phyloP scores from a whole-genome alignment of 2,888 invertebrate species.

The Zele albiditarsus region DNA sequence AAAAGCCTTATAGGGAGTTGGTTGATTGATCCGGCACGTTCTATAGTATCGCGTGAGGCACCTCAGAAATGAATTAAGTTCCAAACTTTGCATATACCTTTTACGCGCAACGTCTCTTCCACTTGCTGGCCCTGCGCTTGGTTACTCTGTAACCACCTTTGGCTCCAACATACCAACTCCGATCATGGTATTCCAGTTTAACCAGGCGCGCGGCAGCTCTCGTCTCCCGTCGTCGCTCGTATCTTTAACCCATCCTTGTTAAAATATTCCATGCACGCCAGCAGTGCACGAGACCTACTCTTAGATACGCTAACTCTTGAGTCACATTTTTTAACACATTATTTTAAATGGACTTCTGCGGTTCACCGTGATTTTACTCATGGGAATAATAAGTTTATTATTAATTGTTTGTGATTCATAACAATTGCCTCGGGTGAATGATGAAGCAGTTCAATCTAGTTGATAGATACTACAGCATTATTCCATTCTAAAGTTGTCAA shows the following conservation, averaged over 20 bases:
- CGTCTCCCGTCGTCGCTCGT: neutral
- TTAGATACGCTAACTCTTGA: neutral
- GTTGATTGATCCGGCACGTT: constrained; percentile 61
- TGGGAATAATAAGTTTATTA: neutral
- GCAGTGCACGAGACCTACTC: neutral
- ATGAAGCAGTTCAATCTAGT: neutral
- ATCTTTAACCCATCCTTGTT: neutral
- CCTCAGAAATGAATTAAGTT: constrained; percentile 68
- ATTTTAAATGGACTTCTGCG: neutral
- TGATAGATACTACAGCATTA: neutral
- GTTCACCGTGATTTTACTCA: neutral
- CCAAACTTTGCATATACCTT: constrained; percentile 63
- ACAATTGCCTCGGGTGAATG: neutral
- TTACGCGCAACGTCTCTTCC: constrained; percentile 43
- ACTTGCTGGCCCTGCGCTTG: neutral
- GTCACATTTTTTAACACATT: neutral
- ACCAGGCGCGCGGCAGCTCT: neutral
- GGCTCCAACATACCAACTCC: neutral
- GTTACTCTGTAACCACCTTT: neutral
- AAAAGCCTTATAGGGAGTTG: constrained; percentile 50
- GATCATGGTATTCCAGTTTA: neutral
- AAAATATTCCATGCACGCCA: constrained; percentile 10
- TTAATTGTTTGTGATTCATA: neutral
- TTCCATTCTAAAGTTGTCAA: neutral
- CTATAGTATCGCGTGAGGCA: constrained; percentile 61